Evolutionary conservation across 1,140 invertebrate species (phyloP), one percentile per base, ranked within the genome.

Genomic region (Sminthurinus signatus): DNA sequence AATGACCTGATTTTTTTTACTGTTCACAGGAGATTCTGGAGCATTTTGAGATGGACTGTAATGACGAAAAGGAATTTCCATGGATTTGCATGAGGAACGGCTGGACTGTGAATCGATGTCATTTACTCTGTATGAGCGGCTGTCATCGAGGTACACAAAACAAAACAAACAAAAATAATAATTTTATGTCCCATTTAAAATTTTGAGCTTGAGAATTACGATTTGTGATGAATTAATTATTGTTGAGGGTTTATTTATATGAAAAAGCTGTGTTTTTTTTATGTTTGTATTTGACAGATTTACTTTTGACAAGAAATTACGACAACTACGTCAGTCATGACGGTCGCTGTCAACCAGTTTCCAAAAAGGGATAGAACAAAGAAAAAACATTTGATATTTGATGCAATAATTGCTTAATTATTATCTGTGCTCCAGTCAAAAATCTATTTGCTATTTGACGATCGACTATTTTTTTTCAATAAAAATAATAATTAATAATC

Each of bases 11-110:
- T n/a, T n/a, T n/a, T n/a, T n/a, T n/a, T n/a, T n/a, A n/a, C n/a
- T n/a, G n/a, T n/a, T n/a, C n/a, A n/a, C n/a, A n/a, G n/a, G 60
- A 67, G 21, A 62, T 62, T 39, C 17, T 29, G 15, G 56, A 67
- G 25, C 60, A 50, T 25, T 50, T 32, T 36, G 25, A 62, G 25
- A 48, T 62, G 29, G 50, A 52, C 5, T 52, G 50, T 29, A 52
- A 25, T 52, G 21, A 48, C 10, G 8, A 52, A 3, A 52, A 39
- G 36, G 36, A n/a, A n/a, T n/a, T n/a, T n/a, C n/a, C n/a, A n/a
- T n/a, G 39, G 43, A 29, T 65, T 25, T 69, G 67, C 55, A 60
- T 65, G 62, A 60, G 28, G 25, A 69, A 62, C 27, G 67, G 67
- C 0, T 65, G 62, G 59, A 69, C 63, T 29, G 61, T 56, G 19